phyloP scores from a whole-genome alignment of 2,113 vertebrate species.

The Lepus europaeus region DNA sequence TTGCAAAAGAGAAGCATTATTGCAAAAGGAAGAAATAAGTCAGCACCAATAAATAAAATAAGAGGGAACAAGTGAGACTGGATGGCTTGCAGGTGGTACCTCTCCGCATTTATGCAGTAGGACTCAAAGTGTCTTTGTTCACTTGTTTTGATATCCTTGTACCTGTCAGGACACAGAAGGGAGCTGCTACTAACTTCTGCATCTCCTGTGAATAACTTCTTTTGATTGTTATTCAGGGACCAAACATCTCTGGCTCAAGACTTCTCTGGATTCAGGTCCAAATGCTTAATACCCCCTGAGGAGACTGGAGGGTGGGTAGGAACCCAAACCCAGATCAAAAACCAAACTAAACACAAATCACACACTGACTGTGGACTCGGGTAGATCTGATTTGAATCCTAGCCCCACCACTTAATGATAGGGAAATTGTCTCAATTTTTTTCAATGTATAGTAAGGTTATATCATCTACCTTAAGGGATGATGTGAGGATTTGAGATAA shows the following conservation, averaged over 20 bases:
- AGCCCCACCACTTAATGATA: neutral
- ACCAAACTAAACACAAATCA: neutral
- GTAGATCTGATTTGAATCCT: neutral
- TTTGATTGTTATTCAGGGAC: neutral
- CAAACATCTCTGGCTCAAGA: neutral
- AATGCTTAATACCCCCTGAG: neutral
- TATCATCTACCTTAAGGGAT: neutral
- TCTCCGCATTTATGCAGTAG: neutral
- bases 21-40: neutral
- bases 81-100: neutral
- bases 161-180: neutral
- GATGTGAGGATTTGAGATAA: constrained; percentile 22
- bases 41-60: constrained; percentile 17
- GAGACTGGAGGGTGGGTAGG: neutral
- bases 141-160: neutral
- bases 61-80: neutral
- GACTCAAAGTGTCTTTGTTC: neutral
- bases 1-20: neutral
- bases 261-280: neutral
- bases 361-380: neutral
- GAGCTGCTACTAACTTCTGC: neutral
- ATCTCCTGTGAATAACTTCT: neutral
- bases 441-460: neutral
- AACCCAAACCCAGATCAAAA: neutral
- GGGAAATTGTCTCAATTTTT: neutral